phyloP scores from a whole-genome alignment of 53 echinoderm and acorn worm species.

The Astropecten irregularis region DNA sequence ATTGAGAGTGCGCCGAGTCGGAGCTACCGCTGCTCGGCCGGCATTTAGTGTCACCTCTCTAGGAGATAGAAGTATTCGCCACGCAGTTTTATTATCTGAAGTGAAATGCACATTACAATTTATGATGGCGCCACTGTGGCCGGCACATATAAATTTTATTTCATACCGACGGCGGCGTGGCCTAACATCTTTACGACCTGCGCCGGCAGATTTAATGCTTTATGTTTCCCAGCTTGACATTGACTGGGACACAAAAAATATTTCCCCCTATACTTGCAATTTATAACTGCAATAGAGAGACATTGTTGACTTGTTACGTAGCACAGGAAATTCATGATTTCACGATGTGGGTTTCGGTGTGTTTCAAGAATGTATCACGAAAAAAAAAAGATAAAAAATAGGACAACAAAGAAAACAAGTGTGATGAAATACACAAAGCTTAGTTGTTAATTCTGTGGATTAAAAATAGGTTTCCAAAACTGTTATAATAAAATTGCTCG shows the following conservation, averaged over 20 bases:
- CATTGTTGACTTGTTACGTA: constrained; percentile 10
- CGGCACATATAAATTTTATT: constrained; percentile 57
- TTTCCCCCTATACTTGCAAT: too few relatives aligned
- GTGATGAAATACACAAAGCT: too few relatives aligned
- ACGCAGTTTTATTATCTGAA: neutral
- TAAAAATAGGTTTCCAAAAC: too few relatives aligned
- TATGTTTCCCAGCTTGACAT: constrained; percentile 19
- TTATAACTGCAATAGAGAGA: constrained; percentile 6
- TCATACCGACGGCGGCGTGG: constrained; percentile 33
- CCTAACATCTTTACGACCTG: constrained; percentile 58
- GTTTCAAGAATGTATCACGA: too few relatives aligned
- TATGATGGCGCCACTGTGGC: constrained; percentile 52
- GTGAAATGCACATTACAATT: constrained; percentile 49
- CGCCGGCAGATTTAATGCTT: constrained; percentile 50
- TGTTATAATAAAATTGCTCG: too few relatives aligned
- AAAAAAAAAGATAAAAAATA: too few relatives aligned
- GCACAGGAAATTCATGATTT: neutral
- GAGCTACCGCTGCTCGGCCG: neutral
- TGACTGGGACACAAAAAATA: too few relatives aligned
- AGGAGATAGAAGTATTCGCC: neutral
- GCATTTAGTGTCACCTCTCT: neutral
- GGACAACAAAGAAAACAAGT: too few relatives aligned
- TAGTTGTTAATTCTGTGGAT: too few relatives aligned
- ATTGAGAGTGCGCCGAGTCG: neutral
- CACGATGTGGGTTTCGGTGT: too few relatives aligned